Evolutionary conservation across 2,797 vertebrate genomes (phyloP).

Genomic region (Caiman crocodilus): DNA sequence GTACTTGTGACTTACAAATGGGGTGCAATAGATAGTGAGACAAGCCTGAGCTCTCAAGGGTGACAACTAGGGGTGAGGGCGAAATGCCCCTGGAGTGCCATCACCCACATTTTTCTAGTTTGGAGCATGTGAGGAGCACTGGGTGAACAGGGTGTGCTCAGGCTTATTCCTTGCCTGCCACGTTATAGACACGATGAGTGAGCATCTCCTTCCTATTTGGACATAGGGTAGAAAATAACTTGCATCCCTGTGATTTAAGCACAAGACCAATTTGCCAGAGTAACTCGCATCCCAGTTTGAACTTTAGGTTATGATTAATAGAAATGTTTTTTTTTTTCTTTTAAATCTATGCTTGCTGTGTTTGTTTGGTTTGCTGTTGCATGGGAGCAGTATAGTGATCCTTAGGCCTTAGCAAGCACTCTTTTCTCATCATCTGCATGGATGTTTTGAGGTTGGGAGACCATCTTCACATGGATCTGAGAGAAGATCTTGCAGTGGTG

Average conservation of each 20-base stretch:
- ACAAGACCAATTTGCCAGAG: not conserved
- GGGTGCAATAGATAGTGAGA: not conserved
- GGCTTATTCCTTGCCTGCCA: too few species aligned
- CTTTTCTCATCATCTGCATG: not conserved
- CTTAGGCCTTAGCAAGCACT: not conserved
- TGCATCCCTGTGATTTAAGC: not conserved
- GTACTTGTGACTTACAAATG: not conserved
- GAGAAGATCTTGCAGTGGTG: not conserved
- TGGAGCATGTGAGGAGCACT: too few species aligned
- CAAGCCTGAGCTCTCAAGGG: too few species aligned
- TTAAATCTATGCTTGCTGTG: not conserved
- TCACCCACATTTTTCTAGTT: too few species aligned
- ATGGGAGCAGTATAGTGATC: not conserved
- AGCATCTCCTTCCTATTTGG: not conserved
- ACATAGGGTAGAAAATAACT: not conserved
- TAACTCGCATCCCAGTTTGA: not conserved
- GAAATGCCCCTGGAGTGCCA: too few species aligned
- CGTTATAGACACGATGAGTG: too few species aligned
- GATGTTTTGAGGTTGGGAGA: not conserved
- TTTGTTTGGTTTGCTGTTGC: not conserved
- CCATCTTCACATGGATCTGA: not conserved
- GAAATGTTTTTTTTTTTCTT: not conserved
- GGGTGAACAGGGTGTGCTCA: too few species aligned
- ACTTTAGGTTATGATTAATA: not conserved
- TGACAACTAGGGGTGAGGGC: too few species aligned